Evolutionary conservation across 2,113 vertebrate genomes (phyloP).

Genomic region (Ceyx cyanopectus): DNA sequence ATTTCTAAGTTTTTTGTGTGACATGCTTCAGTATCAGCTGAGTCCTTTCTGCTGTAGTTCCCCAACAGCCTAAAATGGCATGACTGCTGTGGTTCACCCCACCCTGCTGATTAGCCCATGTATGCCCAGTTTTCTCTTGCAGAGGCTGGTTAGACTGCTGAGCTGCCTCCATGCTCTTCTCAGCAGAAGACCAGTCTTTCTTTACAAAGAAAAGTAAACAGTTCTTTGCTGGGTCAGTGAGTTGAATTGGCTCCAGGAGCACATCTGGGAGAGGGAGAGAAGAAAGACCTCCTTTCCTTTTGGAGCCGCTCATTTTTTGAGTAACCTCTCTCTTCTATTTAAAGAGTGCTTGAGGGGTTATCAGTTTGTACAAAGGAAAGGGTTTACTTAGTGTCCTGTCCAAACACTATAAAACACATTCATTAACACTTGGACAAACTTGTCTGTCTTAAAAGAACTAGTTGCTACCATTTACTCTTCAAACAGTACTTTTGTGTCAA

Average conservation of each 20-base stretch:
- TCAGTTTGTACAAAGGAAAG: not conserved
- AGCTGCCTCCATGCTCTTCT: not conserved
- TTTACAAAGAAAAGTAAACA: not conserved
- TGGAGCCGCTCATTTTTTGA: not conserved
- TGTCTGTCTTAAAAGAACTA: not conserved
- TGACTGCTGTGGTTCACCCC: not conserved
- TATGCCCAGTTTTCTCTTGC: not conserved
- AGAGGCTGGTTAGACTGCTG: not conserved
- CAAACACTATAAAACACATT: not conserved
- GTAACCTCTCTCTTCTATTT: constrained; percentile 9
- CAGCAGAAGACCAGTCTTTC: not conserved
- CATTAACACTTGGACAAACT: constrained; percentile 5
- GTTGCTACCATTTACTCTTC: not conserved
- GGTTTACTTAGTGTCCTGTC: not conserved
- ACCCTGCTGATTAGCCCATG: not conserved
- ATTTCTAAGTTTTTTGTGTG: not conserved
- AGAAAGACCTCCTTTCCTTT: not conserved
- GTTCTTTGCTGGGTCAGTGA: not conserved
- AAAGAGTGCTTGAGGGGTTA: not conserved
- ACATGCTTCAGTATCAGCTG: not conserved
- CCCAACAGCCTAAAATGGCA: not conserved
- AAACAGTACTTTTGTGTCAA: not conserved
- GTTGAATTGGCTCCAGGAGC: not conserved
- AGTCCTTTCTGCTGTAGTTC: not conserved
- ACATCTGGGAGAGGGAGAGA: not conserved